Conservation (phyloP, 2,797 vertebrate species). For the Enteromius unitaeniatus region DNA sequence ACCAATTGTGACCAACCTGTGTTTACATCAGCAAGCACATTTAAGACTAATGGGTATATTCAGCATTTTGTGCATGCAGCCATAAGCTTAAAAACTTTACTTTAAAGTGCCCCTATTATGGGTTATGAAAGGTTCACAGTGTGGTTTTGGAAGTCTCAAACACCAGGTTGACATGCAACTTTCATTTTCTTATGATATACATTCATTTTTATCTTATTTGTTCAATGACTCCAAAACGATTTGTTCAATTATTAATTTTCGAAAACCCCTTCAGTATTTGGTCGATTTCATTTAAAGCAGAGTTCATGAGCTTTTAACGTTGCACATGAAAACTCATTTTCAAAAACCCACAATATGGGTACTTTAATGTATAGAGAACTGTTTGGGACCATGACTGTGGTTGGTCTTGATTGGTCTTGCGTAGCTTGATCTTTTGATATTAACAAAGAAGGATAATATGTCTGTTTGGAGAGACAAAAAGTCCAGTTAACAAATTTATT, state of each 20-base stretch:
- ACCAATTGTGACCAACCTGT: constrained; percentile 28
- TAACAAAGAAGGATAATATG: background rate
- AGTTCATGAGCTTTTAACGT: no score
- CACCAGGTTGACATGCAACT: no score
- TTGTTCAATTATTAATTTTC: no score
- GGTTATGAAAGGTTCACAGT: no score
- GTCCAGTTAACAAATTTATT: background rate
- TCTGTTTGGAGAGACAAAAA: background rate
- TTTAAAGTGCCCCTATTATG: background rate
- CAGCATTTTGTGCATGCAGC: constrained; percentile 15
- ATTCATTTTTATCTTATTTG: no score
- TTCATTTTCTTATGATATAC: no score
- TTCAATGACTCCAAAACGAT: no score
- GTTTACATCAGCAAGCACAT: background rate
- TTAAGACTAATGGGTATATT: constrained; percentile 12
- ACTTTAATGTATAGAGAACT: background rate
- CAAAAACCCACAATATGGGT: no score
- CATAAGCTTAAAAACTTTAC: background rate
- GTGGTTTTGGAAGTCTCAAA: no score
- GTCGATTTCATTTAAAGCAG: no score
- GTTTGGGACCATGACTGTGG: background rate
- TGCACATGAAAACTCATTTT: no score
- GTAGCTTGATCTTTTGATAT: background rate
- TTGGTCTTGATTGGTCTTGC: background rate
- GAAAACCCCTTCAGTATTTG: no score